Percentiles rank a stretch among this genome's conserved stretches.
phyloP scores from a whole-genome alignment of 2,888 invertebrate species.

The Entomobrya proxima region DNA sequence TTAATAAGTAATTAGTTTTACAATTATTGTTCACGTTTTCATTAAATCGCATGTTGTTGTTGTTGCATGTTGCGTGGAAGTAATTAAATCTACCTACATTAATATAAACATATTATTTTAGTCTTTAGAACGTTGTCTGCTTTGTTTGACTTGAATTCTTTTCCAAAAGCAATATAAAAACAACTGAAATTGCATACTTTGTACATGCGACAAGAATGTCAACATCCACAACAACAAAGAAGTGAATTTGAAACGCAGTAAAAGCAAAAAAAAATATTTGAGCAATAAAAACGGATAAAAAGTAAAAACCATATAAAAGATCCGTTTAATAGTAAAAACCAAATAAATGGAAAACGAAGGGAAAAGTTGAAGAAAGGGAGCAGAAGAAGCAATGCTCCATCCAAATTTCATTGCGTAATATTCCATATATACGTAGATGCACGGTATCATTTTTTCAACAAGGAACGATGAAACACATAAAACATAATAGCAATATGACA shows the following conservation, averaged over 20 bases:
- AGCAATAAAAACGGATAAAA: slow-evolving; percentile 24
- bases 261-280: not conserved
- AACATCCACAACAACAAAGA: too few species aligned
- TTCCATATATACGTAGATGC: not conserved
- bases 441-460: not conserved
- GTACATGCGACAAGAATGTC: not conserved
- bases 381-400: not conserved
- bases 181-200: not conserved
- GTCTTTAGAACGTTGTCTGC: too few species aligned
- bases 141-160: too few species aligned
- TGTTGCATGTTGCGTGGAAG: too few species aligned
- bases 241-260: not conserved
- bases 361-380: not conserved
- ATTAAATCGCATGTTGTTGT: not conserved
- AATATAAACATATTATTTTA: too few species aligned
- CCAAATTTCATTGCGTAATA: not conserved
- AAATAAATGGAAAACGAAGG: not conserved
- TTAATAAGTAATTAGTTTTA: too few species aligned
- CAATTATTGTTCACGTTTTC: not conserved
- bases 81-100: too few species aligned
- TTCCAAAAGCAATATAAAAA: not conserved
- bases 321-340: slow-evolving; percentile 25
- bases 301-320: slow-evolving; percentile 30
- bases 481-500: slow-evolving; percentile 58
- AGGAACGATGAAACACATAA: slow-evolving; percentile 37